Percentiles rank a stretch among this genome's conserved stretches.
Conservation (phyloP, 2,113 vertebrate genomes). For the Natator depressus region DNA sequence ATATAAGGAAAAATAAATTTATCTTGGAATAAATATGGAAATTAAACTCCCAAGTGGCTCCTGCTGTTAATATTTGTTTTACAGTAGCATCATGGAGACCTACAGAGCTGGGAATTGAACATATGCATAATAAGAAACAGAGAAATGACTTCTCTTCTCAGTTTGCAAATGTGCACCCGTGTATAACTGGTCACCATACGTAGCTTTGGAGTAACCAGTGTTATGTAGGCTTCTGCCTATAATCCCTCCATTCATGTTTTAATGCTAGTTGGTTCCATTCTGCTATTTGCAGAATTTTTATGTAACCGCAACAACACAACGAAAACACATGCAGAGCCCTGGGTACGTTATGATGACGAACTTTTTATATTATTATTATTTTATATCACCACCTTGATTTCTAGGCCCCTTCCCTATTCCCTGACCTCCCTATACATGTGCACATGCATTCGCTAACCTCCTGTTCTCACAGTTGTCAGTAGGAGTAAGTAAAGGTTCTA, state of each 20-base stretch:
- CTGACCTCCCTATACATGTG: neutral
- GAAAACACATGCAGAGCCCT: neutral
- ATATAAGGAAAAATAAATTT: neutral
- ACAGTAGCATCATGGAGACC: neutral
- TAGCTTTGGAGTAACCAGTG: neutral
- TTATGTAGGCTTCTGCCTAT: neutral
- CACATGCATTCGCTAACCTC: neutral
- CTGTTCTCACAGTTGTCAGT: neutral
- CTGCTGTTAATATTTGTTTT: neutral
- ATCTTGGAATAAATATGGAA: neutral
- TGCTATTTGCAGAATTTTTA: slow-evolving; percentile 9
- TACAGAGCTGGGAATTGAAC: neutral
- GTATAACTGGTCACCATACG: neutral
- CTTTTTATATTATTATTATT: neutral
- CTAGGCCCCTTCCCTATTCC: neutral
- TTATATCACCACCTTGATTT: neutral
- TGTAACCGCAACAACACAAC: neutral
- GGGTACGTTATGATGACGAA: neutral
- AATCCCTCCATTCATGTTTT: neutral
- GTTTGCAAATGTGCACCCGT: neutral
- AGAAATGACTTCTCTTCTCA: neutral
- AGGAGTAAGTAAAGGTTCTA: neutral
- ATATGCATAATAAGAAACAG: neutral
- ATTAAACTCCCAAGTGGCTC: neutral
- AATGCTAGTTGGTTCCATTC: neutral